Percentiles rank a stretch among this genome's conserved stretches.
Evolutionary conservation across 2,113 vertebrate genomes (phyloP).

Genomic region (Carlito syrichta): DNA sequence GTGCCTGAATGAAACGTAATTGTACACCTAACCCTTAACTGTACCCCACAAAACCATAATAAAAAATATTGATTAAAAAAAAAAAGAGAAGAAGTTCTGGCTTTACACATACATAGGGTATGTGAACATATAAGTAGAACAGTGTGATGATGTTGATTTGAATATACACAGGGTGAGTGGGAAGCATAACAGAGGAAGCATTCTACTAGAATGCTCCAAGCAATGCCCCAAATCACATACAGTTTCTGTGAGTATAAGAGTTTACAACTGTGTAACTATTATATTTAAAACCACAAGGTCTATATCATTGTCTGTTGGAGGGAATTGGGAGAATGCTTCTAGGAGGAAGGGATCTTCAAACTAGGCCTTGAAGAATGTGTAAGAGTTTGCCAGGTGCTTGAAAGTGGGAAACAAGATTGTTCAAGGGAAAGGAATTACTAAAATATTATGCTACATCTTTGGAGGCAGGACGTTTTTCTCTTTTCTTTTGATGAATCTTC

Average conservation of each 20-base stretch:
- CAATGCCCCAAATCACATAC: conserved; percentile 80
- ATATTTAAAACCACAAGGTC: too few species aligned
- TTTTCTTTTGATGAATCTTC: background rate
- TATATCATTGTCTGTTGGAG: too few species aligned
- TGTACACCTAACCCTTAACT: too few species aligned
- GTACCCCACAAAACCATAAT: too few species aligned
- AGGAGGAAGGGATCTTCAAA: background rate
- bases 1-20: too few species aligned
- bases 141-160: background rate
- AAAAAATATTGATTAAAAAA: too few species aligned
- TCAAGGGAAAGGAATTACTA: background rate
- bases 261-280: too few species aligned
- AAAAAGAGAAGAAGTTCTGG: background rate
- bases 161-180: background rate
- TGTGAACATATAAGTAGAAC: background rate
- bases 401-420: background rate
- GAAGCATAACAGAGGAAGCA: background rate
- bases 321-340: background rate
- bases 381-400: background rate
- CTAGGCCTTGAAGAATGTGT: background rate
- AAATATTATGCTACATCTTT: background rate
- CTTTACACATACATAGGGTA: background rate
- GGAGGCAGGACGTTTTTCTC: background rate
- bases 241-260: conserved; percentile 87
- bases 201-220: conserved; percentile 85